Evolutionary conservation across 2,113 vertebrate genomes (phyloP).

Genomic region (Formicarius rufipectus): DNA sequence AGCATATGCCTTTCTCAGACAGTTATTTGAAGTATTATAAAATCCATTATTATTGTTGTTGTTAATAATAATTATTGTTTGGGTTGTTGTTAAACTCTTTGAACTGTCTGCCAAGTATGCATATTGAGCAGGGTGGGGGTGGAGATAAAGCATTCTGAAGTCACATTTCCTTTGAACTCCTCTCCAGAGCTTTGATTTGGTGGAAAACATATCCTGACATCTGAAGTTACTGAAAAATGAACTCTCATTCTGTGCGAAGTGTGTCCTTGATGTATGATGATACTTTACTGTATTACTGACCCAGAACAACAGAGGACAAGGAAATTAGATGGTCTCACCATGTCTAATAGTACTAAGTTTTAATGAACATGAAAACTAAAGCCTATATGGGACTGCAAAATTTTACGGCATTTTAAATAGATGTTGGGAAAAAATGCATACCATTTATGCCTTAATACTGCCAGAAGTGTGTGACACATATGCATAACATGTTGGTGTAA

Average conservation of each 20-base stretch:
- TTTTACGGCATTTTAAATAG: not conserved
- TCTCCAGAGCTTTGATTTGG: conserved; percentile 17
- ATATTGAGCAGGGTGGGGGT: accelerated
- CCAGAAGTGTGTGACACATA: not conserved
- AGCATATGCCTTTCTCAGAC: not conserved
- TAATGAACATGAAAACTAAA: not conserved
- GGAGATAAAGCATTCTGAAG: not conserved
- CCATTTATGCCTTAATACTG: not conserved
- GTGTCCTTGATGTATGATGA: not conserved
- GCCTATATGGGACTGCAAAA: not conserved
- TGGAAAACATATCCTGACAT: not conserved
- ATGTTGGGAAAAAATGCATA: not conserved
- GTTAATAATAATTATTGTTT: not conserved
- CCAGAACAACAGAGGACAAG: not conserved
- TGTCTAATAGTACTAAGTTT: not conserved
- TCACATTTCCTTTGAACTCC: not conserved
- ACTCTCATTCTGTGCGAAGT: not conserved
- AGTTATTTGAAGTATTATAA: not conserved
- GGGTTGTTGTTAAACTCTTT: not conserved
- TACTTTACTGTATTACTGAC: not conserved
- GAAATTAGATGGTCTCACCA: not conserved
- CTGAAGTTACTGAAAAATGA: conserved; percentile 2
- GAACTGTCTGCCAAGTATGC: not conserved
- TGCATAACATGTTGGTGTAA: not conserved
- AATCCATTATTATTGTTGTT: not conserved